Conservation (phyloP, 2,797 vertebrate species). For the Danio aesculapii region DNA sequence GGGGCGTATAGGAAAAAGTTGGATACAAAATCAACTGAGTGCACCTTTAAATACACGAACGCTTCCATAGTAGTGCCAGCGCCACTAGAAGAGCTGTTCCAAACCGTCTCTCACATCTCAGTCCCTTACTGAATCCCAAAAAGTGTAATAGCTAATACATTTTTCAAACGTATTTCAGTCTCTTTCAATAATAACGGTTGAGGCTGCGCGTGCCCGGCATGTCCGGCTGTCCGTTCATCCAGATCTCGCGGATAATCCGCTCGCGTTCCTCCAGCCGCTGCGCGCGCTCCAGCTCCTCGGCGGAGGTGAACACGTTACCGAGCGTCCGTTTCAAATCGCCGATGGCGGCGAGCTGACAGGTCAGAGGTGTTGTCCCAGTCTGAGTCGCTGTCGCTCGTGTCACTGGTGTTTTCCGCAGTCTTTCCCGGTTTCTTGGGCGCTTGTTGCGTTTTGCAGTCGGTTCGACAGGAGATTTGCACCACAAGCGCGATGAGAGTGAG, state of each 20-base stretch:
- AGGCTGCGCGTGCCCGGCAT: constrained; percentile 93
- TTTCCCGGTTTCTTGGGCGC: constrained; percentile 59
- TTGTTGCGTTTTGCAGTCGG: constrained; percentile 85
- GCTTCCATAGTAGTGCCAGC: background rate
- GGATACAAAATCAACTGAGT: background rate
- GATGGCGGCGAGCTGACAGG: constrained; percentile 88
- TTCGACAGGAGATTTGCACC: constrained; percentile 91
- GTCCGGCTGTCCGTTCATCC: constrained; percentile 98
- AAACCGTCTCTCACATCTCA: background rate
- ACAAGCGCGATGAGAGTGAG: constrained; percentile 94
- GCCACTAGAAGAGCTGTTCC: background rate
- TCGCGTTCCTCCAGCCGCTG: constrained; percentile 92
- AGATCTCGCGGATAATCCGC: constrained; percentile 93
- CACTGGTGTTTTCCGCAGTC: constrained; percentile 80
- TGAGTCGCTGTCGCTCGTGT: constrained; percentile 89
- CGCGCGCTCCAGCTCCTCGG: constrained; percentile 90
- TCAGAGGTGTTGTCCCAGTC: constrained; percentile 92
- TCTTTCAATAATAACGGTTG: constrained; percentile 92
- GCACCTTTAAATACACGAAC: background rate
- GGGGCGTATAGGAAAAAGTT: no score
- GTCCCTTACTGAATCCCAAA: constrained; percentile 20
- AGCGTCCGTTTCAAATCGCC: constrained; percentile 94
- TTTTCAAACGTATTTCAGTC: background rate
- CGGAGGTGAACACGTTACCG: constrained; percentile 95
- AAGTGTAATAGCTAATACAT: background rate